Evolutionary conservation across 2,113 vertebrate genomes (phyloP), one percentile per base, ranked within the genome.

Genomic region (Hystrix cristata): DNA sequence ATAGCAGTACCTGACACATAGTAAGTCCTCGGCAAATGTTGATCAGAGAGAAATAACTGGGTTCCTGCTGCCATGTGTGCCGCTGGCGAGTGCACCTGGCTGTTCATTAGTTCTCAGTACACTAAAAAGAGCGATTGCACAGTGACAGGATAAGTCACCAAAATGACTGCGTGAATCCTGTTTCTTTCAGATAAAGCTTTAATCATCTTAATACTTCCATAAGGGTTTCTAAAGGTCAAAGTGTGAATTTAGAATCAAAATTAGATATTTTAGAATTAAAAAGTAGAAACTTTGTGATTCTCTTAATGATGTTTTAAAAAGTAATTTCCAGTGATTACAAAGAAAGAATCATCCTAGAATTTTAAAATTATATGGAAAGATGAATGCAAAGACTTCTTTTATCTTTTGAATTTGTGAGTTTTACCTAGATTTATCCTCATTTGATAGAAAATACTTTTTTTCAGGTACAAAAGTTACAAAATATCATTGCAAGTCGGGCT

Each of bases 381-480:
- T 65, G 34, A 72, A 34, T 53, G 15, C 55, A 72, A 55, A 10
- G 25, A 46, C 51, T 76, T 71, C 46, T 48, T 78, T 78, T 74
- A 14, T 79, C 9, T 95, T 83, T 82, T 71, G 43, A 86, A 83
- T 67, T 90, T 91, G 53, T 84, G 46, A 60, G 80, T 92, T 69
- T 74, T 85, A 94, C n/a, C 25, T 34, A 10, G 38, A 7, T 76
- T 80, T 72, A 87, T 53, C 43, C 51, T 85, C 25, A 55, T 90
- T 95, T 95, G 80, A 95, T 82, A 72, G 69, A 93, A 95, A 97
- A 65, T 97, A 15, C 12, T 69, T 95, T 86, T 57, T 95, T 97
- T 95, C 98, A 99, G 99, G 99, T 99, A 23, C 99, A 99, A 97
- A 99, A 99, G 97, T 98, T 99, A 87, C 99, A 99, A 97, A 99